Evolutionary conservation across 2,797 vertebrate species (phyloP).

Genomic region (Sus cebifrons): DNA sequence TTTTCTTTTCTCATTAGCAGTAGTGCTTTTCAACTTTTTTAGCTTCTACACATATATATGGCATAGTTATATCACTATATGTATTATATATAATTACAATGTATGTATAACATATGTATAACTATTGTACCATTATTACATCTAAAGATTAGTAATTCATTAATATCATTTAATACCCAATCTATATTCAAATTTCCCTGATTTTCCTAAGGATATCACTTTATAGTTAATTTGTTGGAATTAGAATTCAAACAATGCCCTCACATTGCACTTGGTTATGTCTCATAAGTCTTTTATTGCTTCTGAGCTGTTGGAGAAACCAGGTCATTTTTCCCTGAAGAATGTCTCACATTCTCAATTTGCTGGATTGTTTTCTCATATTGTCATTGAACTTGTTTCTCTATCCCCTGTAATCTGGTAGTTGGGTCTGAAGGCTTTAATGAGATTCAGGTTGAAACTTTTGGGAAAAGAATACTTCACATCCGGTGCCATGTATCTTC

Average conservation of each 20-base stretch:
- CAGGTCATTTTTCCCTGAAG: neutral
- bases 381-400: slow-evolving; percentile 36
- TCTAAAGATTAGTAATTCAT: slow-evolving; percentile 44
- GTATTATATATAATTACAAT: neutral
- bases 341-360: slow-evolving; percentile 44
- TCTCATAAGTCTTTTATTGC: neutral
- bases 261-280: neutral
- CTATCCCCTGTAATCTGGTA: neutral
- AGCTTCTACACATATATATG: neutral
- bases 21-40: neutral
- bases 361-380: neutral
- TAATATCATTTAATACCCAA: slow-evolving; percentile 34
- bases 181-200: slow-evolving; percentile 22
- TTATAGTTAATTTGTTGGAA: slow-evolving; percentile 20
- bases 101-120: neutral
- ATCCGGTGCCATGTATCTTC: neutral
- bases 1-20: slow-evolving; percentile 28
- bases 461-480: neutral
- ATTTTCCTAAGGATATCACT: slow-evolving; percentile 55
- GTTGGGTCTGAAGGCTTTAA: slow-evolving; percentile 5
- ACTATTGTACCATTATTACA: neutral
- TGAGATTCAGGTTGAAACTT: slow-evolving; percentile 41
- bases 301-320: neutral
- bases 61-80: neutral
- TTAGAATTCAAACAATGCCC: slow-evolving; percentile 11